Base-by-base conservation (phyloP, 2,888 invertebrate species). In the Dynastes hyllus region DNA sequence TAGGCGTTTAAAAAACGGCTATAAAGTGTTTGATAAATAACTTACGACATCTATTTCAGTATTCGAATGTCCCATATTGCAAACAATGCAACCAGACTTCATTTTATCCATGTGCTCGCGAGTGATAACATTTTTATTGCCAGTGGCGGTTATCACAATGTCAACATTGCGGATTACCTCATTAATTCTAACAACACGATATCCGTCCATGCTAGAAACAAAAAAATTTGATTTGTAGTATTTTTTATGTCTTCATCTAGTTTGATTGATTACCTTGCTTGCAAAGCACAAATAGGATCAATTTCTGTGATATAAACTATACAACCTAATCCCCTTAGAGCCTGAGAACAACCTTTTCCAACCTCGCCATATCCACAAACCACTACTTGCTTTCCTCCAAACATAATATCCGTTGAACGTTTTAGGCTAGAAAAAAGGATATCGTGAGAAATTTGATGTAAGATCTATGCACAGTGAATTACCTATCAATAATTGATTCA, bases 351-450 rank as follows among this genome's bases (percentile, higher is more conserved):
- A 0, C 98, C 98, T 89, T 98, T 98, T 51, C 98, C 98, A 55
- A 98, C 97, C 90, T 98, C 98, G 1, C 98, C 98, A 87, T 98
- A 98, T 0, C 98, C 98, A 88, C 98, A 98, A 61, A 98, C 95
- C 0, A 97, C 95, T 0, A 98, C 96, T 90, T 98, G 98, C 87
- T 98, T 98, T 0, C 98, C 98, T 16, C 98, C 98, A 88, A 98
- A 98, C 98, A 98, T 98, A 11, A 98, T 93, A 87, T 98, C 98
- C 4, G 97, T 97, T 51, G 97, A 96, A 80, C 97, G 92, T 88
- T 97, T 97, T 80, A 92, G 88, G 83, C 92, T 91, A 81, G 78
- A 84, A 82, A n/a, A 79, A 76, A 65, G 27, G 55, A 76, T 55
- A 27, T 37, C 9, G 67, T 77, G 37, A 55, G 40, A 63, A 78